phyloP scores from a whole-genome alignment of 2,888 invertebrate species.

The Bruchidius siliquastri region DNA sequence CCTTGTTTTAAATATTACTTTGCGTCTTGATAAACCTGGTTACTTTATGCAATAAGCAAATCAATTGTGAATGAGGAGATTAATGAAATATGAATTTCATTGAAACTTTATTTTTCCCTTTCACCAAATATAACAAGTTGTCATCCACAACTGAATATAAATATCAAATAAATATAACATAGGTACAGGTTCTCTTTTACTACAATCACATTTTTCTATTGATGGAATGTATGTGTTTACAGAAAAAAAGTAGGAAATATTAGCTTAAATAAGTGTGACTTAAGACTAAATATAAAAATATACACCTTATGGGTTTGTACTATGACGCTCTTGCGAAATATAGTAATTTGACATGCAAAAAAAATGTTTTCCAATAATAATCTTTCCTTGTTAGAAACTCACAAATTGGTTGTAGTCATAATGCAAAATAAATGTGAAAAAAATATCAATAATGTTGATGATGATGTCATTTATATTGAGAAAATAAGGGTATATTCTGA shows the following conservation, averaged over 20 bases:
- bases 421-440: too few relatives aligned
- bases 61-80: too few relatives aligned
- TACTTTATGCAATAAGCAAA: too few relatives aligned
- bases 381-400: too few relatives aligned
- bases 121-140: slow-evolving; percentile 33
- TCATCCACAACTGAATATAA: slow-evolving; percentile 23
- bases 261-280: background rate
- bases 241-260: background rate
- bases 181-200: slow-evolving; percentile 17
- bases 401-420: too few relatives aligned
- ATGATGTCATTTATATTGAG: too few relatives aligned
- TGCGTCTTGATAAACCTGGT: too few relatives aligned
- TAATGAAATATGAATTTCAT: background rate
- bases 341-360: background rate
- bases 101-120: slow-evolving; percentile 29
- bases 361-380: too few relatives aligned
- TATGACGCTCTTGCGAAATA: background rate
- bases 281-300: background rate
- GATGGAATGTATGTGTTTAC: slow-evolving; percentile 15
- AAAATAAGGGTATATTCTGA: too few relatives aligned
- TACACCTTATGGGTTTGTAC: background rate
- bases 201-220: slow-evolving; percentile 14
- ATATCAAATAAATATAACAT: slow-evolving; percentile 28
- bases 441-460: too few relatives aligned
- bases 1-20: too few relatives aligned